These are phyloP conservation scores for Phymanthus crucifer DNA, from an alignment of 92 coral and sea anemone species.

Conservation along the genomic window DNA sequence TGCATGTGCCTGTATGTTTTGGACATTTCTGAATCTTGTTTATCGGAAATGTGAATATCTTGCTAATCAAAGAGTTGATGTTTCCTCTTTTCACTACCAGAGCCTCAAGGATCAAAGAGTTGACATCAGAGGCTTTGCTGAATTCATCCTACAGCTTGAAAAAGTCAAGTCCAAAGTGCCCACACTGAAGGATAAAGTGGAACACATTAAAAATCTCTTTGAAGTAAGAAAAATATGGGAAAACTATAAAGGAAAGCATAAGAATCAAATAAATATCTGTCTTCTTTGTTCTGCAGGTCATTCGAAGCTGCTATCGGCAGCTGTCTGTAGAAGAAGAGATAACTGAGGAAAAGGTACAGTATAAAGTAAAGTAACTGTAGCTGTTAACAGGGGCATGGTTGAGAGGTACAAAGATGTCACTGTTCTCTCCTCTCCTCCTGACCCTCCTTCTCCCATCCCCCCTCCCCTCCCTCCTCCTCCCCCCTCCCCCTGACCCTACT, in stretches of 20 bases:
- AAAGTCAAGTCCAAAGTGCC: conserved; percentile 78
- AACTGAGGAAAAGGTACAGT: conserved; percentile 80
- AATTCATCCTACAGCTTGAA: conserved; percentile 62
- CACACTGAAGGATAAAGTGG: conserved; percentile 82
- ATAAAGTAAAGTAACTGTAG: too few species aligned
- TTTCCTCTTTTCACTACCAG: conserved; percentile 34
- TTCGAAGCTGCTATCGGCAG: conserved; percentile 84
- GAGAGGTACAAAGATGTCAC: too few species aligned
- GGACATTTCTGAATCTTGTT: too few species aligned
- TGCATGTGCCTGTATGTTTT: too few species aligned
- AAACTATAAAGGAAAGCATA: not conserved
- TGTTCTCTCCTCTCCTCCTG: too few species aligned
- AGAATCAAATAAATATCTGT: not conserved
- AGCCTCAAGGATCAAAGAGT: conserved; percentile 67
- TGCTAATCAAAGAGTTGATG: conserved; percentile 62
- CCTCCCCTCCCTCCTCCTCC: too few species aligned
- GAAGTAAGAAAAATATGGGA: conserved; percentile 54
- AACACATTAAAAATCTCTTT: conserved; percentile 90
- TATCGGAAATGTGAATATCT: too few species aligned
- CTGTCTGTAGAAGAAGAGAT: conserved; percentile 85
- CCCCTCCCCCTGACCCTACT: not conserved
- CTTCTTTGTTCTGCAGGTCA: conserved; percentile 55
- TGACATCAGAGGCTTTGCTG: conserved; percentile 84
- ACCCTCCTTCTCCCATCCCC: not conserved
- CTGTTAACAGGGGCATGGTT: too few species aligned